Conservation (phyloP, 2,797 vertebrate genomes). For the Hippoglossus hippoglossus region DNA sequence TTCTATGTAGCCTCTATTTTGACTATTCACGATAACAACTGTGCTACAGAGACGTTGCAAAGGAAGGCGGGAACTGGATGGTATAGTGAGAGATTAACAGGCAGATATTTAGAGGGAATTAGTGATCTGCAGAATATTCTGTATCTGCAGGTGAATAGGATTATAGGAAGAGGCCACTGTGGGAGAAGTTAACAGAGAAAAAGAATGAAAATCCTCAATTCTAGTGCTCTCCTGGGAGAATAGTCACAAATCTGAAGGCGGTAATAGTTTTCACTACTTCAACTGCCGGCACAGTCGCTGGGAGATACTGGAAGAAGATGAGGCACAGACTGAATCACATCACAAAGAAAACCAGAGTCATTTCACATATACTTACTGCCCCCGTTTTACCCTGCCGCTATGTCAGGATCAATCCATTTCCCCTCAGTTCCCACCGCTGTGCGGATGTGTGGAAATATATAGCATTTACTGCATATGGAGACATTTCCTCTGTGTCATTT, state of each 20-base stretch:
- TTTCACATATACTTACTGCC: slow-evolving; percentile 66
- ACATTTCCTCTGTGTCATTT: slow-evolving; percentile 12
- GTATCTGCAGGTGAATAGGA: not conserved
- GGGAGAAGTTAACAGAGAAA: slow-evolving; percentile 4
- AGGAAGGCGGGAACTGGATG: not conserved
- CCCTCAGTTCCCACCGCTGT: slow-evolving; percentile 37
- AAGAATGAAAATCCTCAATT: slow-evolving; percentile 13
- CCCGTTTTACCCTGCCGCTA: slow-evolving; percentile 34
- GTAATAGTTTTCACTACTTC: not conserved
- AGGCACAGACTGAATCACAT: slow-evolving; percentile 34
- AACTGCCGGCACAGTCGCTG: not conserved
- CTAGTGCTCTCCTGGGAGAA: not conserved
- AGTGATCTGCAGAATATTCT: slow-evolving; percentile 8
- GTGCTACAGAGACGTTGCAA: not conserved
- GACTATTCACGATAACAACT: not conserved
- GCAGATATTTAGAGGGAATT: slow-evolving; percentile 3
- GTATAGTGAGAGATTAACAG: not conserved
- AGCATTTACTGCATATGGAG: slow-evolving; percentile 18
- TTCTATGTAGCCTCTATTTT: not conserved
- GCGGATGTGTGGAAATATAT: slow-evolving; percentile 14
- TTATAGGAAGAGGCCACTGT: not conserved
- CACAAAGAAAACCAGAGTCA: slow-evolving; percentile 48
- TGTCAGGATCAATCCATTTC: slow-evolving; percentile 51
- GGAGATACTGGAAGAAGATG: slow-evolving; percentile 17
- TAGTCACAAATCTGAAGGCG: too few relatives aligned